Evolutionary conservation across 2,797 vertebrate genomes (phyloP).

Genomic region (Bradypodion pumilum): DNA sequence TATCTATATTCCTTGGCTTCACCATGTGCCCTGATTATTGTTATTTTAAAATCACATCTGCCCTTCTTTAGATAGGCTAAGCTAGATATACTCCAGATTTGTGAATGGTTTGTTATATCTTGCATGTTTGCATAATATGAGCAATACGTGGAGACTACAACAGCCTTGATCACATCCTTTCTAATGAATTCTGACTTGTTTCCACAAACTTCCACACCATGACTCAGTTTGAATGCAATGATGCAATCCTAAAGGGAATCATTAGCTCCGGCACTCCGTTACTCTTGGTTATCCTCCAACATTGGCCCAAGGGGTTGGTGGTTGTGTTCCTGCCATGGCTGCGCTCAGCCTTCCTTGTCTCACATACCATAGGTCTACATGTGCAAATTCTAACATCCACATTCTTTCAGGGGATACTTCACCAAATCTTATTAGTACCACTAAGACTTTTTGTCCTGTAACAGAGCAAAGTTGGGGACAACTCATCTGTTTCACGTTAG

Average conservation of each 20-base stretch:
- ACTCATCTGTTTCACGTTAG: conserved; percentile 57
- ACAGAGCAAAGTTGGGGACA: conserved; percentile 2
- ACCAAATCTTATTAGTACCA: conserved; percentile 35
- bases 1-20: background rate
- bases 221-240: conserved; percentile 70
- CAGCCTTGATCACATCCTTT: conserved; percentile 28
- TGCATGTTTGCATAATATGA: conserved; percentile 3
- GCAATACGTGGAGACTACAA: background rate
- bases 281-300: conserved; percentile 51
- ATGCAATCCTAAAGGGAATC: conserved; percentile 69
- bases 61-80: background rate
- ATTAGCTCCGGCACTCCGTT: conserved; percentile 57
- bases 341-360: conserved; percentile 25
- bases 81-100: conserved; percentile 9
- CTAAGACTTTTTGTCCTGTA: background rate
- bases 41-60: background rate
- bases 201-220: conserved; percentile 60
- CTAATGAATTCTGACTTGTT: conserved; percentile 63
- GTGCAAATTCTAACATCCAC: conserved; percentile 49
- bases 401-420: conserved; percentile 60
- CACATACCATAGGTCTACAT: fast-evolving
- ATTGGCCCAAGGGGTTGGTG: conserved; percentile 53
- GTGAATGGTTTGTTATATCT: background rate
- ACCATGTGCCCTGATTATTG: background rate
- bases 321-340: background rate